Evolutionary conservation across 2,113 vertebrate genomes (phyloP), one percentile per base, ranked within the genome.

Genomic region (Glareola pratincola): DNA sequence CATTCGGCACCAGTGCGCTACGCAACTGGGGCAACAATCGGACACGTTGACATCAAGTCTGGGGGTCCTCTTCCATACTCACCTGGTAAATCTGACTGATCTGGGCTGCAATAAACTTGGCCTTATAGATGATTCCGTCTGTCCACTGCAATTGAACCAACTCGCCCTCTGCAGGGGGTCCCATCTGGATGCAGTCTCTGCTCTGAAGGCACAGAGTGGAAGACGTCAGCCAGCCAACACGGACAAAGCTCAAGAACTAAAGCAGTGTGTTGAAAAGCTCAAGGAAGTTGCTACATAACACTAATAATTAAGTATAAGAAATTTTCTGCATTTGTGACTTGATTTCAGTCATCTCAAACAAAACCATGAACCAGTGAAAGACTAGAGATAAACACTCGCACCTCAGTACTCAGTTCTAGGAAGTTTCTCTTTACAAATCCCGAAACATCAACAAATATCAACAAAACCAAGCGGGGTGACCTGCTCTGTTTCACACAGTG

Each of bases 61-160:
- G 3, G 14, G 34, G 15, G 7, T 17, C 9, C n/a, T 18, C 6
- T 29, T 84, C 54, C 29, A 4, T 8, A 13, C 92, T 76, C 67
- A 99, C 99, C 99, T 99, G 99, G 94, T 99, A 99, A 79, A 98
- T 96, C 43, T 98, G 98, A 45, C 98, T 99, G 89, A 98, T 96
- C 75, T 98, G 98, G 29, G 98, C 97, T 77, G 98, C 98, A 59
- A 99, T 97, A 39, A 99, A 99, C 93, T 98, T 99, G 77, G 99
- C 99, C 19, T 98, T 99, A 78, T 99, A 98, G 48, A 98, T 19
- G 21, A 98, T 97, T 63, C 98, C 99, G 0, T 99, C 99, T 0
- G 98, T 96, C 92, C 98, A 99, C 92, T 98, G 97, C 36, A 99
- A 98, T 56, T 99, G 98, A 47, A 99, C 98, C 39, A 99, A 10